These are phyloP conservation scores for Calliopsis andreniformis DNA, from an alignment of 1,140 invertebrate species.

Conservation along the genomic window DNA sequence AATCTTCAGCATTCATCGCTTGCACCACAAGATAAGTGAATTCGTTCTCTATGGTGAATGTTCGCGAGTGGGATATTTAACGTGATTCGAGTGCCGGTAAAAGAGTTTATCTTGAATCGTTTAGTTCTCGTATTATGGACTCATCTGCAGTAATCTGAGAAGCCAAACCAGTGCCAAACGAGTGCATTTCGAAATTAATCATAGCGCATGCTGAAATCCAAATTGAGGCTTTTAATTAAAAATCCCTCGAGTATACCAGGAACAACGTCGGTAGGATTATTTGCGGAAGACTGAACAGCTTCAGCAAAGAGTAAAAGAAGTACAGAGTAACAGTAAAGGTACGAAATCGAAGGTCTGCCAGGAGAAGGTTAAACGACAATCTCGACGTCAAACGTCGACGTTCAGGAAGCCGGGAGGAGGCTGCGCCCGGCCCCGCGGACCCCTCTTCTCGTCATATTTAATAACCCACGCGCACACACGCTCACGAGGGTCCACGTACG, in stretches of 20 bases:
- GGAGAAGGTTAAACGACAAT: constrained; percentile 41
- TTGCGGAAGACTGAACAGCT: background rate
- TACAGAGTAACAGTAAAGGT: background rate
- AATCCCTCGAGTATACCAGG: no score
- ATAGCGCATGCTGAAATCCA: no score
- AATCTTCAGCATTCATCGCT: background rate
- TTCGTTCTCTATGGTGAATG: background rate
- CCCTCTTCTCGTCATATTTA: constrained; percentile 65
- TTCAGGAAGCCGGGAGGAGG: constrained; percentile 42
- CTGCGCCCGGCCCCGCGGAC: background rate
- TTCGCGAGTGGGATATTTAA: background rate
- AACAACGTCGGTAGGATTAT: no score
- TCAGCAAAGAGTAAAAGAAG: background rate
- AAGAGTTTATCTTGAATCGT: constrained; percentile 13
- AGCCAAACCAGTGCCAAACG: no score
- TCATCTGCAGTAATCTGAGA: background rate
- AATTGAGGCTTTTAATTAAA: background rate
- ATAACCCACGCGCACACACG: constrained; percentile 68
- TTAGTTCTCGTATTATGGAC: constrained; percentile 3
- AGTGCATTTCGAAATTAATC: no score
- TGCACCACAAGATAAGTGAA: constrained; percentile 1
- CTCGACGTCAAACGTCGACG: constrained; percentile 43
- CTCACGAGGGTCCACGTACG: constrained; percentile 61
- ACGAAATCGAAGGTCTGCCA: background rate
- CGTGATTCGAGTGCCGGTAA: background rate